A percentile compares a stretch with the other conserved stretches of the same genome.
Conservation (phyloP, 2,888 invertebrate species). For the Panzeria rudis region DNA sequence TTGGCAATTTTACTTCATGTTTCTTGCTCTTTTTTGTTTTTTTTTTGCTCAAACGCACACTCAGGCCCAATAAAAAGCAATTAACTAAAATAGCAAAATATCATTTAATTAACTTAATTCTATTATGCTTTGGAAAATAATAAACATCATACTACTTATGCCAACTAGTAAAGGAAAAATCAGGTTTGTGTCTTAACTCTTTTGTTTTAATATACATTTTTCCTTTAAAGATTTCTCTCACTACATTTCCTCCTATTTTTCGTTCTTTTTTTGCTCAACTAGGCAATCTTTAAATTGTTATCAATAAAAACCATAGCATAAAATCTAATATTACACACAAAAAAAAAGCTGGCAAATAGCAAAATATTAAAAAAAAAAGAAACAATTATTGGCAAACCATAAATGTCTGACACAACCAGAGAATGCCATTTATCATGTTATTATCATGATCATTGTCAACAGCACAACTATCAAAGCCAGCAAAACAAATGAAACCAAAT, state of each 20-base stretch:
- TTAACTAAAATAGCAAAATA: conserved; percentile 53
- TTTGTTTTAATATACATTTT: conserved; percentile 49
- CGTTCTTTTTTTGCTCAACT: background rate
- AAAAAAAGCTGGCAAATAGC: background rate
- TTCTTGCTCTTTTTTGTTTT: too few relatives aligned
- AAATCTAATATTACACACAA: conserved; percentile 65
- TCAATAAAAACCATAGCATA: conserved; percentile 71
- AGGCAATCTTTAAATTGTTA: conserved; percentile 68
- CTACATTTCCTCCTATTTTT: background rate
- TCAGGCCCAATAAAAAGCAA: conserved; percentile 56
- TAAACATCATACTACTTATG: conserved; percentile 57
- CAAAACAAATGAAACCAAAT: conserved; percentile 12
- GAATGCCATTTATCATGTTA: conserved; percentile 71
- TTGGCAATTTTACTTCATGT: too few relatives aligned
- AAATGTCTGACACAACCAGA: conserved; percentile 72
- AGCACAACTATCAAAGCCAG: conserved; percentile 64
- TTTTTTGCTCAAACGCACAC: background rate
- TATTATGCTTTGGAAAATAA: conserved; percentile 36
- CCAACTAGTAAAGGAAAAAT: background rate
- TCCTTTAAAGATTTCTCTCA: conserved; percentile 3
- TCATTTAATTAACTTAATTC: conserved; percentile 64
- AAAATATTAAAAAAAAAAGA: conserved; percentile 19
- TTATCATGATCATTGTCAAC: conserved; percentile 69
- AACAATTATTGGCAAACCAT: conserved; percentile 73
- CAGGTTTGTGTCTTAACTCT: conserved; percentile 61